Conservation (phyloP, 2,888 invertebrate species). For the Cryptops parisi region DNA sequence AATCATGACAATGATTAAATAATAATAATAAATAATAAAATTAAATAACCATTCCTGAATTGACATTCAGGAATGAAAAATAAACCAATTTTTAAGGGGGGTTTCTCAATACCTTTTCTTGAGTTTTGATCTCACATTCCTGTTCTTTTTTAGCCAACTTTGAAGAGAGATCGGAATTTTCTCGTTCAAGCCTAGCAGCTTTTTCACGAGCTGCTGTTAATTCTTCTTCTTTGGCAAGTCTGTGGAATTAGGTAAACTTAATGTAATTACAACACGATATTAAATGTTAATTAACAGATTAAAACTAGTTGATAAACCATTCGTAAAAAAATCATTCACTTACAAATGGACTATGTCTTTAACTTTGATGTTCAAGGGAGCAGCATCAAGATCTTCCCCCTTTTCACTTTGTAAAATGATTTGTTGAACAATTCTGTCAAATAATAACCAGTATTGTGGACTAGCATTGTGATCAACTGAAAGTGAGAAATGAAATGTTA, state of each 20-base stretch:
- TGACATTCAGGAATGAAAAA: no score
- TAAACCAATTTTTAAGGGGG: no score
- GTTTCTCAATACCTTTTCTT: constrained; percentile 78
- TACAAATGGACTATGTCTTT: constrained; percentile 70
- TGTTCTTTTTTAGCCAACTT: constrained; percentile 80
- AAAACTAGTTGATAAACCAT: background rate
- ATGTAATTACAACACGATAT: background rate
- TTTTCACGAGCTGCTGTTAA: constrained; percentile 70
- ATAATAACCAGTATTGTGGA: constrained; percentile 82
- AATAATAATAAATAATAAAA: background rate
- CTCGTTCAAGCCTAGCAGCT: constrained; percentile 73
- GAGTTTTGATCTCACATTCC: constrained; percentile 72
- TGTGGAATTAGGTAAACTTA: constrained; percentile 21
- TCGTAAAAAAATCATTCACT: constrained; percentile 24
- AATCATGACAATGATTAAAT: background rate
- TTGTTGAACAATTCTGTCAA: constrained; percentile 90
- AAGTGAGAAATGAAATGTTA: no score
- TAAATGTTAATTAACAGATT: constrained; percentile 10
- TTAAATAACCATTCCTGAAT: background rate
- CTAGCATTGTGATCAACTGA: constrained; percentile 70
- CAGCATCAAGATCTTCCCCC: constrained; percentile 64
- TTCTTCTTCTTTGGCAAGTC: constrained; percentile 82
- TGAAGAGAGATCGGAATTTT: constrained; percentile 72
- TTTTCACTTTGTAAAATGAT: constrained; percentile 65
- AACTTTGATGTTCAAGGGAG: constrained; percentile 77